Evolutionary conservation across 2,797 vertebrate genomes (phyloP), one percentile per base, ranked within the genome.

Genomic region (Sylvia borin): DNA sequence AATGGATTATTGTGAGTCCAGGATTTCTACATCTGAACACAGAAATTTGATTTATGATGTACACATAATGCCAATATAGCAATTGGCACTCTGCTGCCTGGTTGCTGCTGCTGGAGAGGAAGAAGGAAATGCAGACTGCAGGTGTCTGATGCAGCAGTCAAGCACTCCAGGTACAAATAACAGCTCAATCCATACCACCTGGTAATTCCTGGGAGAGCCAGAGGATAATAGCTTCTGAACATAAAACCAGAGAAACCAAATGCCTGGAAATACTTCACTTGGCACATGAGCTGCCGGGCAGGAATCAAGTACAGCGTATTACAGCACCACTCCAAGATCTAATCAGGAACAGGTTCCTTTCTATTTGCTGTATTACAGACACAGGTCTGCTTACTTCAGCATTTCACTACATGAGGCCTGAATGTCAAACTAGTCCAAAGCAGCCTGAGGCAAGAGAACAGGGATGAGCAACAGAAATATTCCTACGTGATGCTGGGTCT

Each of bases 351-450:
- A 42, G 72, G 88, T 73, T 90, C 83, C 48, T 57, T 68, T 78
- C 17, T 61, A 61, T 71, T 29, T 31, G 48, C 21, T 54, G 2
- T 22, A 54, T 62, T 66, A 58, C 43, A 84, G 72, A 70, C 48
- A 48, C 66, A 70, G 40, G 29, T 57, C 94, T 94, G 90, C 90
- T 92, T 86, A 82, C 77, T 73, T 85, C 83, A 94, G 92, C 94
- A 85, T 95, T 94, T 95, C 74, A 47, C 80, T 86, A 57, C 47
- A 11, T 9, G 32, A 84, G 53, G 84, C 42, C 73, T 64, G 24
- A 87, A 51, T 73, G 93, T 84, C 93, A 95, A 93, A 89, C 48
- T 21, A 88, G 80, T 84, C 74, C 92, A 90, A 87, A 73, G 80
- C 21, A 89, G 67, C 94, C 83, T 38, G 64, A 87, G 71, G 92